These are phyloP conservation scores for Montipora foliosa DNA, from an alignment of 64 coral and sea anemone genomes.

Conservation along the genomic window DNA sequence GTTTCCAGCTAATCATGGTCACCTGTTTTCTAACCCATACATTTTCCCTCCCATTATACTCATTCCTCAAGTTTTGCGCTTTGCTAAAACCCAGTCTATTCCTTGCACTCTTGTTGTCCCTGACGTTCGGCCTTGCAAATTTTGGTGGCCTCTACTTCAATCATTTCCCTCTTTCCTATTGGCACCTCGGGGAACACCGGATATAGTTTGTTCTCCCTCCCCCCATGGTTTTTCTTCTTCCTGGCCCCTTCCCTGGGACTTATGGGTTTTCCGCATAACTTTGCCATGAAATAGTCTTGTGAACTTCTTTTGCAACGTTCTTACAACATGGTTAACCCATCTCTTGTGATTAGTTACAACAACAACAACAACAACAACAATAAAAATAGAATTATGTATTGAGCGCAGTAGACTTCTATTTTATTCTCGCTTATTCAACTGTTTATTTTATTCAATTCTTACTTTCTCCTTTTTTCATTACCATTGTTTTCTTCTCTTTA, in stretches of 20 bases:
- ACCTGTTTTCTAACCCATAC: not conserved
- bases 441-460: too few relatives aligned
- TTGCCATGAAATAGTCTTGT: too few relatives aligned
- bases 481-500: too few relatives aligned
- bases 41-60: not conserved
- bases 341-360: not conserved
- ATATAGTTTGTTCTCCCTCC: not conserved
- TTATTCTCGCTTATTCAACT: too few relatives aligned
- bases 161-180: not conserved
- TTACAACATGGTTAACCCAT: not conserved
- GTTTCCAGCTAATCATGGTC: not conserved
- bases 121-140: slow-evolving; percentile 17
- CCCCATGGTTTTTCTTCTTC: not conserved
- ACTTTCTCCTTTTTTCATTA: too few relatives aligned
- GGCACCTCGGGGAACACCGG: not conserved
- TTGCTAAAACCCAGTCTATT: not conserved
- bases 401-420: too few relatives aligned
- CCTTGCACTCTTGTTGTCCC: slow-evolving; percentile 11
- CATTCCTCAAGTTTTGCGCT: not conserved
- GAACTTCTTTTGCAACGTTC: not conserved
- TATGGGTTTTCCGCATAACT: slow-evolving; percentile 2
- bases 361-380: not conserved
- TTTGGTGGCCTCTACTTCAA: slow-evolving; percentile 50
- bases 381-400: too few relatives aligned
- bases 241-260: slow-evolving; percentile 45